Base-by-base conservation (phyloP, 35 echinoderm and acorn worm species). In the Apostichopus parvimensis region DNA sequence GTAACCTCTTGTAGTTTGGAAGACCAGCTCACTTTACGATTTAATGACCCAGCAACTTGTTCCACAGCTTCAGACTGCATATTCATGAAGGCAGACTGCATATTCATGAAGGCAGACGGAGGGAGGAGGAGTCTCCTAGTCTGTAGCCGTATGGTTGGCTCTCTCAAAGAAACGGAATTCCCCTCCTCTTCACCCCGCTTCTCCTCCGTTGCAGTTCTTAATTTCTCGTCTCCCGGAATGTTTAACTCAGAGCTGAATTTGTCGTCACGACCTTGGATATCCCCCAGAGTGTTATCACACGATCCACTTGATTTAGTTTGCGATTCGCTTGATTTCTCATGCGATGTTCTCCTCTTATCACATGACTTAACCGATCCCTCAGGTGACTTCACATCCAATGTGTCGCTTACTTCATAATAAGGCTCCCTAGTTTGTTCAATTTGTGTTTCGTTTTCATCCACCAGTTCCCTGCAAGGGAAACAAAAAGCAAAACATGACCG, bases 31-130 rank as follows among this genome's bases (percentile, higher is more conserved):
- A 18, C 56, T 25, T 60, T 9, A 23, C 5, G 21, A 0, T 1
- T 14, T 9, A 54, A 23, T n/a, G n/a, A 62, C 28, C 10, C 53
- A 9, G 11, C 17, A 6, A 58, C 20, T 56, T 20, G 15, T 59
- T 17, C 17, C 5, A 7, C 21, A 4, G 18, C 6, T 18, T 56
- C 20, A 5, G 15, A 24, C 9, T 54, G 28, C 53, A 17, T 59
- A 52, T 21, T 84, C 81, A 58, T 84, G 21, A 84, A 84, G 58
- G 81, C 81, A 58, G 81, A 84, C 58, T 54, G 28, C 53, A 17
- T 59, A 52, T 21, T 84, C 81, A 58, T 84, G 21, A 84, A 84
- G 58, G 81, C 81, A 58, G 81, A 84, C 58, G 81, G 81, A 84
- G 81, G 81, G 14, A 82, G 79, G 14, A 82, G 79, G 9, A 84